Conservation (phyloP, 2,113 vertebrate genomes). For the Dascyllus trimaculatus region DNA sequence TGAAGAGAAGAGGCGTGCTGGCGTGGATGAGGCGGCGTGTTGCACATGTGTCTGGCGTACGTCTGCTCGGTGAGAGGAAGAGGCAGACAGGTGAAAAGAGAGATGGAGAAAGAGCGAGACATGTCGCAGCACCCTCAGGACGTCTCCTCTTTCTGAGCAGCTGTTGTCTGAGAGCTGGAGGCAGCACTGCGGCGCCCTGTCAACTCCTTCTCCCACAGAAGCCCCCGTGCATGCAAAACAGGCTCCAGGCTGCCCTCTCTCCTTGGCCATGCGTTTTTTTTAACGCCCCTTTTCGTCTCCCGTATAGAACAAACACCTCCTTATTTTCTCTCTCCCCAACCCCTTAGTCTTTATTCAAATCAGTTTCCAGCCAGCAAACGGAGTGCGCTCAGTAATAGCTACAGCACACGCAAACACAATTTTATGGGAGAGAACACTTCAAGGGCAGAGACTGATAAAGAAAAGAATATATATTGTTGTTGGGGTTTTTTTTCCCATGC, state of each 20-base stretch:
- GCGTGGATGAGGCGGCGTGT: conserved; percentile 17
- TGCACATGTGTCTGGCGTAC: conserved; percentile 40
- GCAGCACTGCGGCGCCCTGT: conserved; percentile 80
- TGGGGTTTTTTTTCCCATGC: background rate
- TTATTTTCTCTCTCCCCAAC: conserved; percentile 28
- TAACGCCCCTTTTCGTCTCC: conserved; percentile 47
- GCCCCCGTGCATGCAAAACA: conserved; percentile 80
- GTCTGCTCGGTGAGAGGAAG: conserved; percentile 56
- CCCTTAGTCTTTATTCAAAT: conserved; percentile 65
- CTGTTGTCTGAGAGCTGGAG: conserved; percentile 82
- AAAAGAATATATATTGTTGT: conserved; percentile 39
- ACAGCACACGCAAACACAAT: conserved; percentile 50
- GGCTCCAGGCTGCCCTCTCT: conserved; percentile 69
- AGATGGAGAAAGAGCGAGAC: conserved; percentile 68
- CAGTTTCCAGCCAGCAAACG: conserved; percentile 64
- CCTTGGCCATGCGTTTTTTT: conserved; percentile 58
- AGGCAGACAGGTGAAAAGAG: conserved; percentile 73
- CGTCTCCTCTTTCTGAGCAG: conserved; percentile 78
- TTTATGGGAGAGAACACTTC: conserved; percentile 56
- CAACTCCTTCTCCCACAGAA: conserved; percentile 72
- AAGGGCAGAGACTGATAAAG: conserved; percentile 71
- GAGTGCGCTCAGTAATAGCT: conserved; percentile 29
- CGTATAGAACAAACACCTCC: conserved; percentile 48
- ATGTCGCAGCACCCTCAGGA: conserved; percentile 76
- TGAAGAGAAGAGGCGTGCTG: background rate